phyloP scores from a whole-genome alignment of 1,140 invertebrate genomes.

The Scaptomyza graminum region DNA sequence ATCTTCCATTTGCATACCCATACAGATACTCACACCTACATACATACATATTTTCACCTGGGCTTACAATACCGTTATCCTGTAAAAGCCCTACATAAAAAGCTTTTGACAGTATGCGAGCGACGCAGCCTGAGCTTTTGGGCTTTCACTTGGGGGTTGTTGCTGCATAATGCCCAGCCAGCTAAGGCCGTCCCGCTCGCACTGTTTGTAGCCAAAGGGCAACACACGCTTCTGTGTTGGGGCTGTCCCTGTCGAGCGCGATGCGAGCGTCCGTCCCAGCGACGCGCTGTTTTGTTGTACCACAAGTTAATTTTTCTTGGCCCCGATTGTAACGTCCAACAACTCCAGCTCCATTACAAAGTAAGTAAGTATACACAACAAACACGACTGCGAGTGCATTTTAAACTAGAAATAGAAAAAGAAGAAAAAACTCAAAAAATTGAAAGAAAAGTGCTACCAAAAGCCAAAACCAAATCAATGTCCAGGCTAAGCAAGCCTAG shows the following conservation, averaged over 20 bases:
- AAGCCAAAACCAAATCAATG: not conserved
- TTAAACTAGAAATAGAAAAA: not conserved
- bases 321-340: constrained; percentile 60
- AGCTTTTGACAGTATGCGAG: constrained; percentile 25
- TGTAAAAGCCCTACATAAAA: not conserved
- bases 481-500: not conserved
- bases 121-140: constrained; percentile 36
- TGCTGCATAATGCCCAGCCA: constrained; percentile 21
- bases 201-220: not conserved
- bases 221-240: not conserved
- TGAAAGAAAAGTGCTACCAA: not conserved
- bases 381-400: constrained; percentile 14
- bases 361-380: constrained; percentile 52
- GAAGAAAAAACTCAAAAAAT: not conserved
- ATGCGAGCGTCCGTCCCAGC: not conserved
- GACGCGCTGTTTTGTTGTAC: constrained; percentile 60
- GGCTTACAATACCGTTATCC: constrained; percentile 6
- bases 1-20: not conserved
- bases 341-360: constrained; percentile 18
- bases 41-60: not conserved
- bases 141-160: constrained; percentile 38
- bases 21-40: not conserved
- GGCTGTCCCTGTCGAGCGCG: constrained; percentile 43
- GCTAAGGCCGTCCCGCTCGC: constrained; percentile 37
- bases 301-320: constrained; percentile 77